Conservation (phyloP, 64 coral and sea anemone species). For the Montipora sp. region DNA sequence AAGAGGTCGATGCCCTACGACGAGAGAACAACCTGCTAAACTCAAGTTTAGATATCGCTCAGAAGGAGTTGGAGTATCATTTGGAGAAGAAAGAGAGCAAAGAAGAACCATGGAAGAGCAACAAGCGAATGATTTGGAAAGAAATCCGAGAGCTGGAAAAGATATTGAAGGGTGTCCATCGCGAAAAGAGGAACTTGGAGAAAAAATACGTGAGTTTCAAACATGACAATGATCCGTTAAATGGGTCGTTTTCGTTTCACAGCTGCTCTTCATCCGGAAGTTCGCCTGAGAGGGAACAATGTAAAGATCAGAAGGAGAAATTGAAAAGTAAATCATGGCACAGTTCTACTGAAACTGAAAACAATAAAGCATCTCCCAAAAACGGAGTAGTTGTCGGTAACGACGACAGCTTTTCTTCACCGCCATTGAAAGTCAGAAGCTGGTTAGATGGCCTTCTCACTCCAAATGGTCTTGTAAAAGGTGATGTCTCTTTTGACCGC, state of each 20-base stretch:
- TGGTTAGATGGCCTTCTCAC: constrained; percentile 30
- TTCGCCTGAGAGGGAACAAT: constrained; percentile 1
- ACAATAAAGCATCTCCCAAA: neutral
- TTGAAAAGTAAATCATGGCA: constrained; percentile 50
- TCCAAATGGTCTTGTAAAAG: neutral
- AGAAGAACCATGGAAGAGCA: constrained; percentile 61
- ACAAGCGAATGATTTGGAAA: constrained; percentile 87
- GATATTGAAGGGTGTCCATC: constrained; percentile 89
- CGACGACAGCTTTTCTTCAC: constrained; percentile 27
- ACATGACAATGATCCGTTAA: constrained; percentile 64
- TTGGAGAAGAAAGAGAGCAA: constrained; percentile 39
- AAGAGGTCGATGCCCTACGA: constrained; percentile 81
- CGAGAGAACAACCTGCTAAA: constrained; percentile 83
- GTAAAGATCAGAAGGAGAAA: neutral
- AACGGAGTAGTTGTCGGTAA: neutral
- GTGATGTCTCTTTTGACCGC: neutral
- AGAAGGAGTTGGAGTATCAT: constrained; percentile 80
- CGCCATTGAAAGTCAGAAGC: constrained; percentile 34
- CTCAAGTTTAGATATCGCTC: constrained; percentile 77
- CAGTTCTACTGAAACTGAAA: constrained; percentile 24
- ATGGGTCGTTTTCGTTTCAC: constrained; percentile 38
- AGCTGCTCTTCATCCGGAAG: constrained; percentile 51
- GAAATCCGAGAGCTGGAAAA: constrained; percentile 92
- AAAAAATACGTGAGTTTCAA: constrained; percentile 90
- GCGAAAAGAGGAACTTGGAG: constrained; percentile 86